Conservation (phyloP, 2,888 invertebrate species). For the Pristionchus exspectatus region DNA sequence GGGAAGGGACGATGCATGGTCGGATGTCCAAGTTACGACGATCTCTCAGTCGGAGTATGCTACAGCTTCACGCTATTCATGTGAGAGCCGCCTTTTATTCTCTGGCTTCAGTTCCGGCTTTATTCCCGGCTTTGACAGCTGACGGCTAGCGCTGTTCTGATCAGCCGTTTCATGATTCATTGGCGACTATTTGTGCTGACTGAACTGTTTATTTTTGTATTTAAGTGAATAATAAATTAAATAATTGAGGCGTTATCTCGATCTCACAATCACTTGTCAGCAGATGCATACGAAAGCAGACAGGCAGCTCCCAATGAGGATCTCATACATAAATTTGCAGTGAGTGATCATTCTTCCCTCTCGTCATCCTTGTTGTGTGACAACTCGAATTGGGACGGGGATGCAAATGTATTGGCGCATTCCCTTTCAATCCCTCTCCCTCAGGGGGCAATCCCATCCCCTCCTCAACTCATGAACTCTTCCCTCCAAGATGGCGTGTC, state of each 20-base stretch:
- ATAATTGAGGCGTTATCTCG: constrained; percentile 30
- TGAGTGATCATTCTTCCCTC: constrained; percentile 41
- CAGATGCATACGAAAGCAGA: constrained; percentile 15
- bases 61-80: constrained; percentile 54
- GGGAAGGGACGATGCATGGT: constrained; percentile 50
- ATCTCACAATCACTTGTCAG: neutral
- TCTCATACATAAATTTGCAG: constrained; percentile 50
- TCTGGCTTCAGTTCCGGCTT: neutral
- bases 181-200: neutral
- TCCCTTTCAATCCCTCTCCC: constrained; percentile 39
- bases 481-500: neutral
- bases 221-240: neutral
- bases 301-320: constrained; percentile 9
- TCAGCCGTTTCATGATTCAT: constrained; percentile 12
- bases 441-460: neutral
- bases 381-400: constrained; percentile 15
- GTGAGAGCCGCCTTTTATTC: constrained; percentile 2
- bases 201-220: neutral
- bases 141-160: constrained; percentile 14
- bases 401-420: constrained; percentile 32
- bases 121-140: neutral
- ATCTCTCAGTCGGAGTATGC: constrained; percentile 43
- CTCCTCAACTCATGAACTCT: constrained; percentile 10
- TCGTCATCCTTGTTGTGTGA: neutral
- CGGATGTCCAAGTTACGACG: constrained; percentile 52